Evolutionary conservation across 2,888 invertebrate genomes (phyloP).

Genomic region (Liodrosophila aerea): DNA sequence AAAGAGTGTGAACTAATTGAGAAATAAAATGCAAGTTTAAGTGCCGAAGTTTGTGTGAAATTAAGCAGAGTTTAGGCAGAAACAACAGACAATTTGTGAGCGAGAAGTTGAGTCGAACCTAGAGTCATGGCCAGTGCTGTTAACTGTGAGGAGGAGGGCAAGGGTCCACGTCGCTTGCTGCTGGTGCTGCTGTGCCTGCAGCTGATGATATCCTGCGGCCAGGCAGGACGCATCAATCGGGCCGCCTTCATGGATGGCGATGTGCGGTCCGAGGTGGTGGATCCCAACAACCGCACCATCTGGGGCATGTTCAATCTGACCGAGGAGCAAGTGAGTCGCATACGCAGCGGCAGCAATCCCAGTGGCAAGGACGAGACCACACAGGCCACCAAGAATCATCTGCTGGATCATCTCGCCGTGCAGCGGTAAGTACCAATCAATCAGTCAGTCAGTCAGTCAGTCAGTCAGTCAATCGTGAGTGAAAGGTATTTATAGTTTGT

Average conservation of each 20-base stretch:
- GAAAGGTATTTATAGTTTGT: neutral
- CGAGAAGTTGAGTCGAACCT: neutral
- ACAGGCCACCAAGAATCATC: conserved; percentile 60
- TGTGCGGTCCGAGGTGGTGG: conserved; percentile 78
- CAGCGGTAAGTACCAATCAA: conserved; percentile 70
- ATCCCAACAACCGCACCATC: conserved; percentile 78
- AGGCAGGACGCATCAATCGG: conserved; percentile 67
- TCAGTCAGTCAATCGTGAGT: conserved; percentile 3
- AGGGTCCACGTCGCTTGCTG: conserved; percentile 30
- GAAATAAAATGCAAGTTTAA: neutral
- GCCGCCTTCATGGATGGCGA: conserved; percentile 64
- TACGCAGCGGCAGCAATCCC: conserved; percentile 67
- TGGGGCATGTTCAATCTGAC: conserved; percentile 80
- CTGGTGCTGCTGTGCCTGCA: conserved; percentile 43
- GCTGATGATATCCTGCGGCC: conserved; percentile 42
- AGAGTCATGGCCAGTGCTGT: conserved; percentile 44
- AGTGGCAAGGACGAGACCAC: conserved; percentile 66
- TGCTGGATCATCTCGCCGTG: conserved; percentile 63
- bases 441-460: conserved; percentile 24
- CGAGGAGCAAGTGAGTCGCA: conserved; percentile 76
- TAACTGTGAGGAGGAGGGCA: conserved; percentile 32
- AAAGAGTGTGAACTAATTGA: conserved; percentile 5
- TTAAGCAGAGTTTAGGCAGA: conserved; percentile 2
- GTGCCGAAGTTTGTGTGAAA: conserved; percentile 11
- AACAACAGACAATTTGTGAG: neutral